These are phyloP conservation scores for Pseudomyrmex concolor DNA, from an alignment of 1,140 invertebrate species.

Conservation along the genomic window DNA sequence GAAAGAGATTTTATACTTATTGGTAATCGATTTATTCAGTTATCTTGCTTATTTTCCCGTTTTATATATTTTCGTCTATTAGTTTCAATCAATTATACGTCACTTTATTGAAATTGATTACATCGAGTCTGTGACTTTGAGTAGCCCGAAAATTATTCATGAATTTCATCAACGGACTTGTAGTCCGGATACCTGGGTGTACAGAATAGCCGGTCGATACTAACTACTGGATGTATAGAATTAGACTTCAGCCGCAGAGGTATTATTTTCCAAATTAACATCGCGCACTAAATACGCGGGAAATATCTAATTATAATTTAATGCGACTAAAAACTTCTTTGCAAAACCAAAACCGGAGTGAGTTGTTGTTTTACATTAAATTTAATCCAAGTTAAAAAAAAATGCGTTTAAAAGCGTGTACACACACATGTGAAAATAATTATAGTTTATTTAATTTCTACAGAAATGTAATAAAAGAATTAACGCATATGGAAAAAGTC, in stretches of 20 bases:
- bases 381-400: not conserved
- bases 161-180: slow-evolving; percentile 40
- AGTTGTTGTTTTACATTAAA: not conserved
- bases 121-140: slow-evolving; percentile 23
- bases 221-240: not conserved
- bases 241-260: slow-evolving; percentile 13
- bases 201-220: slow-evolving; percentile 35
- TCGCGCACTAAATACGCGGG: not conserved
- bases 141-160: slow-evolving; percentile 50
- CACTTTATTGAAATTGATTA: slow-evolving; percentile 25
- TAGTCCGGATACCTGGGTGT: not conserved
- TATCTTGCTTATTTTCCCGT: slow-evolving; percentile 1
- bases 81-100: slow-evolving; percentile 40
- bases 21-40: not conserved
- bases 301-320: slow-evolving; percentile 23
- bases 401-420: not conserved
- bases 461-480: not conserved
- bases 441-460: slow-evolving; percentile 9
- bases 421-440: not conserved
- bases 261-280: slow-evolving; percentile 11
- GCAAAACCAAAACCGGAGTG: not conserved
- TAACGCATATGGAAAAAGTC: not conserved
- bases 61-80: slow-evolving; percentile 11
- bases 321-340: slow-evolving; percentile 1
- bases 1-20: not conserved